A percentile compares a stretch with the other conserved stretches of the same genome.
Conservation (phyloP, 2,797 vertebrate species). For the Sternotherus odoratus region DNA sequence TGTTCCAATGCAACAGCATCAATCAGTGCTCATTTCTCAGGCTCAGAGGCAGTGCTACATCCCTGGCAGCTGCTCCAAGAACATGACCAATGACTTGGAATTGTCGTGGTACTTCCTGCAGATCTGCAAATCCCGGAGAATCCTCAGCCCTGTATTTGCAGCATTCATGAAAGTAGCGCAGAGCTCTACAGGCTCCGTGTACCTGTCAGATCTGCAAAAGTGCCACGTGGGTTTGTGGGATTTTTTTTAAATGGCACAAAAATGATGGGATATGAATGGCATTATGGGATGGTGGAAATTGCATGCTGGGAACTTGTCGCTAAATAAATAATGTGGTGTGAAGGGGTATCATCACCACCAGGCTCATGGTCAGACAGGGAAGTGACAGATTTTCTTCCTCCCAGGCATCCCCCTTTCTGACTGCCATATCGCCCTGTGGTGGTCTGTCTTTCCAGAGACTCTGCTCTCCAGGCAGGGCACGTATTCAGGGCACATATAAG, state of each 20-base stretch:
- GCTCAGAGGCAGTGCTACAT: neutral
- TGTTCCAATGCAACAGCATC: neutral
- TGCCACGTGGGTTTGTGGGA: neutral
- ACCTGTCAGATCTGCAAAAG: neutral
- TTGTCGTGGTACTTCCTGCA: neutral
- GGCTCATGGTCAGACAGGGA: neutral
- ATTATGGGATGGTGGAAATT: neutral
- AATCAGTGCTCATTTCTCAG: neutral
- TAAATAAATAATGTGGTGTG: neutral
- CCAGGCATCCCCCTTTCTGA: neutral
- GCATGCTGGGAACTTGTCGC: neutral
- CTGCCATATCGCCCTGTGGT: neutral
- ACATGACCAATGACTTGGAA: neutral
- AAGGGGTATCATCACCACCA: neutral
- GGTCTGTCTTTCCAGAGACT: neutral
- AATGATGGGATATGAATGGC: neutral
- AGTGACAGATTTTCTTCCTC: neutral
- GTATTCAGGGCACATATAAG: neutral
- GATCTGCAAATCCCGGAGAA: neutral
- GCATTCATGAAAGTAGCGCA: neutral
- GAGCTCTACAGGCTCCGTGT: neutral
- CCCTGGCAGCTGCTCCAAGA: neutral
- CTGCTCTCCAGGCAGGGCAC: neutral
- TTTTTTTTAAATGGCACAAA: neutral
- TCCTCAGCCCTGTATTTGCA: neutral